Base-by-base conservation (phyloP, 2,797 vertebrate species). In the Sebastes steindachneri region DNA sequence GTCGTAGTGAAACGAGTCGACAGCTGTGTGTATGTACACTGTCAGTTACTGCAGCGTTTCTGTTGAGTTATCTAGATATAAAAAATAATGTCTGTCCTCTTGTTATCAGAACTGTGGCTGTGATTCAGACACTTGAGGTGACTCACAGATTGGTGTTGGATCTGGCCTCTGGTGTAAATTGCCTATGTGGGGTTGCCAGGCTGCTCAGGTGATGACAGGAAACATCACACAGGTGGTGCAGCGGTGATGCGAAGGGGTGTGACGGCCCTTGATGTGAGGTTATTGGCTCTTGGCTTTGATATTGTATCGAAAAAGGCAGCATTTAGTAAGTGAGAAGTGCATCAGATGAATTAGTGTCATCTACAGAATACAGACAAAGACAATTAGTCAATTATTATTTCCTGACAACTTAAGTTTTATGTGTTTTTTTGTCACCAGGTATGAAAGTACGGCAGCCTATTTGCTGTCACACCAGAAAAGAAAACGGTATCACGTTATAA, bases 151-250 rank as follows among this genome's bases (percentile, higher is more conserved):
- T n/a, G 48, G 33, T 51, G 21, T 33, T 58, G 11, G 73, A 28
- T 75, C 31, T 37, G 58, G 31, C 28, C 60, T 86, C 23, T 28
- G 29, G 59, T 76, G 58, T 31, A 35, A 73, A 69, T 59, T 26
- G 33, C 35, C 37, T 54, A 1, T 4, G 9, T 9, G 41, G 17
- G 21, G 31, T 33, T 45, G 76, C 67, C 80, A 25, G 68, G 73
- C 60, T 70, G 84, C 76, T 90, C 77, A 79, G 88, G 89, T 73
- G 80, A 59, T 3, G 58, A 75, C 41, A 0, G 28, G 53, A 37
- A 58, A 71, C 80, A 19, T 75, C 72, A 48, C 26, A 17, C 59
- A 37, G 62, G 72, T 58, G 33, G 54, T 17, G 33, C 19, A 6
- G 69, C 25, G 48, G 21, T 14, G 69, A 73, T 12, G 21, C 69